Conservation (phyloP, 2,888 invertebrate genomes). For the Lasioglossum calceatum region DNA sequence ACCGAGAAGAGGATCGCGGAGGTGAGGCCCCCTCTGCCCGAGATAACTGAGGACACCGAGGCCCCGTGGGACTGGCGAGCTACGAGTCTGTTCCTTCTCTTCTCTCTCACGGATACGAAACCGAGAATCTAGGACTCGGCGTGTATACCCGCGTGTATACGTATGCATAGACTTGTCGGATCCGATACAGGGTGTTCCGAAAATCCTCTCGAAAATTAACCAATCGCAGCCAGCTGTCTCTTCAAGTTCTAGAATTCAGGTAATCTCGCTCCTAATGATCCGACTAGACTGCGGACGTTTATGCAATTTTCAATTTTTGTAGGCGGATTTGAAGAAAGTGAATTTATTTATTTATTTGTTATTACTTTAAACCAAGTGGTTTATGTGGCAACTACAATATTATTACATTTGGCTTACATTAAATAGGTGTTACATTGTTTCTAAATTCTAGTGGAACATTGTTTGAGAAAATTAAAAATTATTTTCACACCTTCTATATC, state of each 20-base stretch:
- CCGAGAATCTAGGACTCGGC: conserved; percentile 77
- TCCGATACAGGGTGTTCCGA: conserved; percentile 20
- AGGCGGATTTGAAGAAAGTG: too few species aligned
- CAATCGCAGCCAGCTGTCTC: not conserved
- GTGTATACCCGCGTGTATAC: conserved; percentile 59
- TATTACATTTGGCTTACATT: too few species aligned
- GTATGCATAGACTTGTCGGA: conserved; percentile 31
- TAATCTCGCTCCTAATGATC: too few species aligned
- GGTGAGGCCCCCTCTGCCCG: conserved; percentile 65
- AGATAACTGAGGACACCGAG: conserved; percentile 73
- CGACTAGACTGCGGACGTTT: too few species aligned
- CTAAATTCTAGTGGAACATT: too few species aligned
- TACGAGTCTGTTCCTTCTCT: conserved; percentile 68
- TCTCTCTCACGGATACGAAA: conserved; percentile 78
- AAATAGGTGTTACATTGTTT: too few species aligned
- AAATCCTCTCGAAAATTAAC: not conserved
- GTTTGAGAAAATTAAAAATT: too few species aligned
- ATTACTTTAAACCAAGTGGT: too few species aligned
- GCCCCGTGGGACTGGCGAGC: conserved; percentile 77
- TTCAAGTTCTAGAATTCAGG: not conserved
- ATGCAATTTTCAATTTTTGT: too few species aligned
- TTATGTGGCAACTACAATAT: too few species aligned
- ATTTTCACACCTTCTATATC: too few species aligned
- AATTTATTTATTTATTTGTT: too few species aligned
- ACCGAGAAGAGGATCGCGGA: conserved; percentile 67